Evolutionary conservation across 2,113 vertebrate genomes (phyloP), one percentile per base, ranked within the genome.

Genomic region (Xyrauchen texanus): DNA sequence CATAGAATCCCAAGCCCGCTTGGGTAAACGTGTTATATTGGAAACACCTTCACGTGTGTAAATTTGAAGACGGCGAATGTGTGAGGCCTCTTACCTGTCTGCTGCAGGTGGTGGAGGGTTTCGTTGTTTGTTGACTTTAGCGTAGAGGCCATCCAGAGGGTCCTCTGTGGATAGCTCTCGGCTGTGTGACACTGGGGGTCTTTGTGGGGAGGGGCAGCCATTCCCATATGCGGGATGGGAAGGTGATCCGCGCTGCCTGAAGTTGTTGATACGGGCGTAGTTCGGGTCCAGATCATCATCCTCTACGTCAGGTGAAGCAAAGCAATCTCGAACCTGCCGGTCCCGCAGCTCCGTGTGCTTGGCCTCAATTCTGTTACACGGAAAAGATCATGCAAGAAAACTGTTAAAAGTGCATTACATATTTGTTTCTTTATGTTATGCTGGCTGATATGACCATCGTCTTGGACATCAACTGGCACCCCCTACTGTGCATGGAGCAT

Each of bases 241-340:
- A 57, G 92, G 90, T 0, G 93, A 88, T 5, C 92, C 87, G 21
- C 92, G 89, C 45, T 93, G 95, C 76, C 91, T 87, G 90, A 99
- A 99, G 79, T 94, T 90, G 85, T 96, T 96, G 82, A 99, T 97
- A 72, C 94, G 93, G 79, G 98, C 97, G 0, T 99, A 99, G 91
- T 98, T 98, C 44, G 98, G 98, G 87, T 99, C 98, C 51, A 89
- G 77, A 66, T 98, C 96, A 67, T 99, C 98, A 60, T 99, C 98
- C 9, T 98, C 97, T 2, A 97, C 93, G 51, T 96, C 94, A 6
- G 94, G 93, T 76, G 89, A 85, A 0, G 84, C 21, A 4, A 86
- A 81, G 55, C 92, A 91, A 6, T 88, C 90, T 82, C 91, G 93
- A 74, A 90, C 84, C 7, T 92, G 93, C 6, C 93, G 93, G 63